Evolutionary conservation across 2,888 invertebrate genomes (phyloP), one percentile per base, ranked within the genome.

Genomic region (Morpho achilles): DNA sequence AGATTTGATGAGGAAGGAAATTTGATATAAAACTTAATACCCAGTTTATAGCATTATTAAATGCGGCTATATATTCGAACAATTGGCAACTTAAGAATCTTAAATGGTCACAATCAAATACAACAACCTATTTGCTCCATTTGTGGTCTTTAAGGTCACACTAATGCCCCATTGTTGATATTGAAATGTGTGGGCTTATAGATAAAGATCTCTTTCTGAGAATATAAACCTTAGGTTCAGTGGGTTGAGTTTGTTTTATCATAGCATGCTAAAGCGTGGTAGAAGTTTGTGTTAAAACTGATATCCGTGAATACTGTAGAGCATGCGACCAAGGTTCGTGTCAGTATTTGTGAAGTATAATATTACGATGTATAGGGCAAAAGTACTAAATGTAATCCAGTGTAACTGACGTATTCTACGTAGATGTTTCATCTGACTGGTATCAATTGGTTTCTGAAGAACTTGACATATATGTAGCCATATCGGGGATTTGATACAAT

Each of bases 101-200:
- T 50, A 50, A 53, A 53, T 56, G 53, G 47, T 4, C 7, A 59
- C 61, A 53, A 59, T 59, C 50, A 59, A 45, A 48, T 48, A 40
- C 58, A 56, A 53, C 51, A 40, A 48, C 51, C 16, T 47, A 16
- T 51, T 59, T 53, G 49, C 41, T n/a, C 63, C 63, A 51, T 61
- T 58, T 61, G 63, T 54, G 63, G 63, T 49, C 47, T 42, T 46
- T 49, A 42, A 60, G 58, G 50, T 22, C 55, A 43, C 50, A 39
- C 39, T 60, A 58, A 63, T 63, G 58, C 32, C 41, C 56, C 56
- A 58, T 63, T 61, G 61, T 63, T 56, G 43, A 48, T 55, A 32
- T 42, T 43, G 42, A 40, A 51, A 39, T 49, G 16, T 32, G 44
- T 56, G 48, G 44, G 55, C 32, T 45, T 7, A 42, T 6, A 51